These are phyloP conservation scores for Rhinogobius similis DNA, from an alignment of 2,113 vertebrate species.

Conservation along the genomic window DNA sequence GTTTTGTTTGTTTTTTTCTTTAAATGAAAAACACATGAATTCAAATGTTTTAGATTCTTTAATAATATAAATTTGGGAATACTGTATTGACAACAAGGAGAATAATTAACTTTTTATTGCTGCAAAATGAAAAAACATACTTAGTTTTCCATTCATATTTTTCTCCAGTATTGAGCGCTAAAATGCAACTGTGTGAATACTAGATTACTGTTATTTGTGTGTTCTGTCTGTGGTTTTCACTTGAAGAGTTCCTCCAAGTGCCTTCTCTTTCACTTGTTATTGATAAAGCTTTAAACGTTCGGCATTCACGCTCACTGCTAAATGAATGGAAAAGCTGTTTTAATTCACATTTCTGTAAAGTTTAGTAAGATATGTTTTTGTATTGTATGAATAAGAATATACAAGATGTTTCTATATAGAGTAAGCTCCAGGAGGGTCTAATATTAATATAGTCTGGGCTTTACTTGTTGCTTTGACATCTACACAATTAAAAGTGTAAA, in stretches of 20 bases:
- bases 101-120: background rate
- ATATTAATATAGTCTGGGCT: constrained; percentile 7
- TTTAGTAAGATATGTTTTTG: constrained; percentile 35
- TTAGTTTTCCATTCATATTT: background rate
- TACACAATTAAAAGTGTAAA: constrained; percentile 6
- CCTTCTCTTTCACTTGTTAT: constrained; percentile 42
- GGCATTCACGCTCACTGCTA: constrained; percentile 32
- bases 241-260: constrained; percentile 49
- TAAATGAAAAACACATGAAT: too few species aligned
- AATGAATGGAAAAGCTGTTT: constrained; percentile 37
- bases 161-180: background rate
- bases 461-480: constrained; percentile 3
- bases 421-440: background rate
- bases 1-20: too few species aligned
- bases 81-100: too few species aligned
- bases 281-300: constrained; percentile 41
- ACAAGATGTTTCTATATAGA: constrained; percentile 9
- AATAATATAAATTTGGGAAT: too few species aligned
- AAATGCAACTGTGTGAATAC: background rate
- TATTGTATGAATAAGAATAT: constrained; percentile 18
- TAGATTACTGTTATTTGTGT: background rate
- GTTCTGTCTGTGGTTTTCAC: constrained; percentile 1
- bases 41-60: too few species aligned
- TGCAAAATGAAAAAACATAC: background rate
- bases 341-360: constrained; percentile 33